These are phyloP conservation scores for Ammospiza maritima DNA, from an alignment of 2,797 vertebrate species.

Conservation along the genomic window DNA sequence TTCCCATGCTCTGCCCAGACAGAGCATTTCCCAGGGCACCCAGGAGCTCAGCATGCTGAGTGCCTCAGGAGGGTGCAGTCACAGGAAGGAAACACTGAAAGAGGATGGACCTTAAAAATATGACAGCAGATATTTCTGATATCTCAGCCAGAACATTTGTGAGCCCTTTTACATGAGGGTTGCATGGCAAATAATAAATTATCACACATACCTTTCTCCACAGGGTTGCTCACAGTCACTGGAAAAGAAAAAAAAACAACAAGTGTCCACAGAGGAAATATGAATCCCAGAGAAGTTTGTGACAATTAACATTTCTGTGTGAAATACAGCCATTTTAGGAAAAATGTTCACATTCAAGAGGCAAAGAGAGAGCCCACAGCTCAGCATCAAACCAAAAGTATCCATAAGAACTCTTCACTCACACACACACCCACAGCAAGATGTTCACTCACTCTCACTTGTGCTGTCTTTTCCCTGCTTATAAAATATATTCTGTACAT, in stretches of 20 bases:
- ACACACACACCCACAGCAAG: not conserved
- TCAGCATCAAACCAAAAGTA: not conserved
- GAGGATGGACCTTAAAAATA: not conserved
- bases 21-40: not conserved
- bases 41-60: not conserved
- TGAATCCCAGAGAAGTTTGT: not conserved
- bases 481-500: not conserved
- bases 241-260: conserved; percentile 64
- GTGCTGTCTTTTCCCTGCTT: not conserved
- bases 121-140: not conserved
- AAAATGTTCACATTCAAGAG: not conserved
- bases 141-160: not conserved
- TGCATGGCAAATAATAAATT: not conserved
- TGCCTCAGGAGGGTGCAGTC: not conserved
- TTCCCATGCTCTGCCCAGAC: not conserved
- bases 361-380: not conserved
- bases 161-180: not conserved
- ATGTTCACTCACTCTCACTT: not conserved
- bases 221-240: conserved; percentile 91
- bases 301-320: not conserved
- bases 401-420: not conserved
- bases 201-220: conserved; percentile 88
- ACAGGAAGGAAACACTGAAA: not conserved
- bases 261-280: not conserved
- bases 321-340: not conserved